Base-by-base conservation (phyloP, 2,113 vertebrate species). In the Pollachius pollachius region DNA sequence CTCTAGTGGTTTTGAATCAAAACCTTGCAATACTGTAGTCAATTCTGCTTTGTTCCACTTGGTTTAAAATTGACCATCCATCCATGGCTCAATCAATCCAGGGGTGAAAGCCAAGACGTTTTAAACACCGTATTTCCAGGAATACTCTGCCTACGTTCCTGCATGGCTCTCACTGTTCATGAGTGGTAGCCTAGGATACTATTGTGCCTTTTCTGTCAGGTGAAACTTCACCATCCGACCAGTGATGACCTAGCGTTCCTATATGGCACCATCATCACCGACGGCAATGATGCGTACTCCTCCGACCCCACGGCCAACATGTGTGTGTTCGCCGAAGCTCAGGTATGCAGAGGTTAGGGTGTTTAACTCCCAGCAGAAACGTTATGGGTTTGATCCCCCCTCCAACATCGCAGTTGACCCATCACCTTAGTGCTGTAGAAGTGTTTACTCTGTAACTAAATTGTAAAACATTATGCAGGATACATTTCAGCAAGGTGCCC, bases 231-330 rank as follows among this genome's bases (percentile, higher is more conserved):
- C 64, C 96, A 99, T 77, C 96, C 97, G 16, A 87, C 87, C 67
- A 95, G 91, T 0, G 91, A 95, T 65, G 97, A 99, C 52, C 89
- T 98, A 84, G 94, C 93, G 52, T 99, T 98, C 87, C 90, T 99
- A 3, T 99, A 99, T 0, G 96, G 97, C 65, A 98, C 97, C 54
- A 97, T 99, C 81, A 84, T 99, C 81, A 99, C 96, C 0, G 97
- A 99, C 0, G 97, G 96, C 27, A 96, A 94, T 62, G 96, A 99
- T 0, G 15, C 78, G 12, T 95, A 93, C 19, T 93, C 88, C 0
- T 76, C 92, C 59, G 94, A 95, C 41, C 91, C 96, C 74, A 97
- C 95, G 13, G 89, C 93, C 76, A 99, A 98, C 48, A 87, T 98
- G 69, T 99, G 97, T 65, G 95, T 99, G 83, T 99, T 99, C 87